Conservation (phyloP, 2,113 vertebrate genomes). For the Sturnira hondurensis region DNA sequence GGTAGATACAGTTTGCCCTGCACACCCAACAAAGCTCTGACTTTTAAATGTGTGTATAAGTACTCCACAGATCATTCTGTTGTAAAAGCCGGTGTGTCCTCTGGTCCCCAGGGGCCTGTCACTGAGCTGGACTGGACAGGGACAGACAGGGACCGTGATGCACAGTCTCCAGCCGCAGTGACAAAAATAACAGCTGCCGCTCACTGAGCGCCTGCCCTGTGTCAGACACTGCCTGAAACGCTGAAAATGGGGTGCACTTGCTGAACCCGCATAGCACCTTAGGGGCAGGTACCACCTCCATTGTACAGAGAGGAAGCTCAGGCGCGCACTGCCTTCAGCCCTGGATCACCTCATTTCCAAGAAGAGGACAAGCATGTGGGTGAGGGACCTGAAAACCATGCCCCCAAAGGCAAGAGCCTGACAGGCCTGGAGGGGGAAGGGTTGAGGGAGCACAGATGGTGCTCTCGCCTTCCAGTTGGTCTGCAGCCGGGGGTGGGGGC, state of each 20-base stretch:
- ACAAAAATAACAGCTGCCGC: neutral
- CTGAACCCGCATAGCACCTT: neutral
- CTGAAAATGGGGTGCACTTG: rapidly evolving
- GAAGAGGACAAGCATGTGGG: neutral
- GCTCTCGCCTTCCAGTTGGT: neutral
- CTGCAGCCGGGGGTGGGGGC: neutral
- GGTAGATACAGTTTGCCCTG: neutral
- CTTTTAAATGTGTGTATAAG: neutral
- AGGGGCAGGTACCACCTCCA: neutral
- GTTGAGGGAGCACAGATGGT: neutral
- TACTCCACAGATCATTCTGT: neutral
- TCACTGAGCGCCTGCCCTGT: neutral
- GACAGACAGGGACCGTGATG: neutral
- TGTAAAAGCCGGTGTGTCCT: neutral
- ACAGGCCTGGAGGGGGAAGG: neutral
- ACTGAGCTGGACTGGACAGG: rapidly evolving
- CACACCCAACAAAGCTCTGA: neutral
- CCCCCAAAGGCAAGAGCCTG: neutral
- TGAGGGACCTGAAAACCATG: neutral
- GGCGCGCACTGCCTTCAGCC: neutral
- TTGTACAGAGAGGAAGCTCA: neutral
- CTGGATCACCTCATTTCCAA: neutral
- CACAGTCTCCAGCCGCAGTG: neutral
- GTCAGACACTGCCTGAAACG: no score
- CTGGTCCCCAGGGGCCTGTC: neutral